Base-by-base conservation (phyloP, 2,113 vertebrate genomes). In the Alethe diademata region DNA sequence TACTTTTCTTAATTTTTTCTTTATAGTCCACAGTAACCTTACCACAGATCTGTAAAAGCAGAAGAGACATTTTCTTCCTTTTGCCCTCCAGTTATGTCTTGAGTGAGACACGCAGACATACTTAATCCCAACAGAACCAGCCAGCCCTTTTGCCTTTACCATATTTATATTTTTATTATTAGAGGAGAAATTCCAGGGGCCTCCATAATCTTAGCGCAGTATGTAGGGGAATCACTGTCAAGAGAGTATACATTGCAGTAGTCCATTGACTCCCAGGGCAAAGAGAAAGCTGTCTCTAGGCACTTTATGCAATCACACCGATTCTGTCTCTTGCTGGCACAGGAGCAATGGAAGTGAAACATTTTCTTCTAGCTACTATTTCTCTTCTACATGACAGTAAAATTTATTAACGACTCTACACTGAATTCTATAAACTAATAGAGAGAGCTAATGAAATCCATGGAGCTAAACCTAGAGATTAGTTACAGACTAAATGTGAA, bases 1-100 rank as follows among this genome's bases (percentile, higher is more conserved):
- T 87, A 58, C 29, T 51, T 88, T 73, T 93, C 79, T 92, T 97
- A 62, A 61, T 94, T 88, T 95, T 60, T 31, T 75, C 26, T 90
- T 96, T 71, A 70, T 26, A 72, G 36, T 74, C n/a, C 86, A 90
- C 51, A 67, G 80, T 76, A 94, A 92, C 8, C n/a, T 85, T 56
- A 86, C 35, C 11, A 66, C 2, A 58, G 60, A 94, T 61, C 19
- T 70, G 53, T 43, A 81, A 95, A 93, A 93, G 53, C 9, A 56
- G 45, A 29, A 81, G 7, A 26, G n/a, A 94, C 5, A 40, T 74
- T 86, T 88, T 35, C 15, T 29, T 65, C 12, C 51, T 82, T 94
- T 56, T 96, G 51, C 57, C 71, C 87, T 90, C 65, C 43, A 88
- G 58, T 67, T 86, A 91, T 42, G 3, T 88, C 35, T 92, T 45